Percentiles rank a stretch among this genome's conserved stretches.
Conservation (phyloP, 2,113 vertebrate species). For the Felis catus region F.catus_Fca126_mat1.0 CM031414.1:42622001-42622500, state of each 20-base stretch:
- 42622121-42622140: background rate
- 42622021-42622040: background rate
- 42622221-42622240: background rate
- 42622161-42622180: background rate
- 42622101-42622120: background rate
- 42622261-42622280: constrained; percentile 47
- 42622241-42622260: background rate
- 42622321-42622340: background rate
- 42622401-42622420: background rate
- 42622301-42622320: background rate
- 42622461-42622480: background rate
- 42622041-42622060: background rate
- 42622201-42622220: background rate
- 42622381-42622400: background rate
- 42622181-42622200: background rate
- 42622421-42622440: background rate
- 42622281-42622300: constrained; percentile 52
- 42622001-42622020: background rate
- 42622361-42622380: background rate
- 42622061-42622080: background rate
- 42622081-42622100: background rate
- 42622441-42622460: background rate
- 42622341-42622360: constrained; percentile 20
- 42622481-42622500: background rate
- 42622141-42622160: background rate